Evolutionary conservation across 2,797 vertebrate species (phyloP).

Genomic region (Pelochelys cantorii): DNA sequence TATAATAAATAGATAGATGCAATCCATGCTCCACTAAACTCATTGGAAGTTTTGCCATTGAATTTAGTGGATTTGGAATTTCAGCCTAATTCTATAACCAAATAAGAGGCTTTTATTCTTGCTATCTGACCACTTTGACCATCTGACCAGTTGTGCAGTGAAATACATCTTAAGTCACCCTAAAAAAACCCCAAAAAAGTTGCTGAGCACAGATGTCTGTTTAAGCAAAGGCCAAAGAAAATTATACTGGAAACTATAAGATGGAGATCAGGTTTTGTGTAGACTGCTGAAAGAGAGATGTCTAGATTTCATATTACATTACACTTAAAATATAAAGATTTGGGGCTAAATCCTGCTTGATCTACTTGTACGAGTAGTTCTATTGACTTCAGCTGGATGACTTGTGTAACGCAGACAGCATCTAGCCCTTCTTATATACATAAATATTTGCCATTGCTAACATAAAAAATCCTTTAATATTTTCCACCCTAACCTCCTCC

Average conservation of each 20-base stretch:
- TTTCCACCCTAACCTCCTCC: not conserved
- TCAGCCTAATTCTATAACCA: not conserved
- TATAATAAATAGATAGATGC: not conserved
- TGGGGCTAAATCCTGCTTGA: constrained; percentile 29
- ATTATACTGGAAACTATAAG: not conserved
- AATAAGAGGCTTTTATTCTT: constrained; percentile 12
- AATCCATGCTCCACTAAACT: not conserved
- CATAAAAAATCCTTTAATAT: not conserved
- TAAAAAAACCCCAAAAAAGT: constrained; percentile 37
- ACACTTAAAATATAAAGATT: not conserved
- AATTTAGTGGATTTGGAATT: not conserved
- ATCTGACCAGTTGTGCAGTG: not conserved
- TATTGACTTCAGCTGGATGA: constrained; percentile 19
- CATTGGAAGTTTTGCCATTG: not conserved
- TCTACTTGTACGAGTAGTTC: constrained; percentile 37
- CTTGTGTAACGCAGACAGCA: constrained; percentile 6
- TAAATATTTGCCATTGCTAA: not conserved
- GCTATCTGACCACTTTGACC: not conserved
- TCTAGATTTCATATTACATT: not conserved
- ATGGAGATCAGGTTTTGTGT: constrained; percentile 4
- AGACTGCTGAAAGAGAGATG: constrained; percentile 15
- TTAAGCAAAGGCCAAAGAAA: constrained; percentile 54
- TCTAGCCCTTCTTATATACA: constrained; percentile 8
- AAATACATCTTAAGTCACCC: constrained; percentile 45
- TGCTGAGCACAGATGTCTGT: constrained; percentile 1